Evolutionary conservation across 1,140 invertebrate genomes (phyloP), one percentile per base, ranked within the genome.

Genomic region (Drosophila jambulina): DNA sequence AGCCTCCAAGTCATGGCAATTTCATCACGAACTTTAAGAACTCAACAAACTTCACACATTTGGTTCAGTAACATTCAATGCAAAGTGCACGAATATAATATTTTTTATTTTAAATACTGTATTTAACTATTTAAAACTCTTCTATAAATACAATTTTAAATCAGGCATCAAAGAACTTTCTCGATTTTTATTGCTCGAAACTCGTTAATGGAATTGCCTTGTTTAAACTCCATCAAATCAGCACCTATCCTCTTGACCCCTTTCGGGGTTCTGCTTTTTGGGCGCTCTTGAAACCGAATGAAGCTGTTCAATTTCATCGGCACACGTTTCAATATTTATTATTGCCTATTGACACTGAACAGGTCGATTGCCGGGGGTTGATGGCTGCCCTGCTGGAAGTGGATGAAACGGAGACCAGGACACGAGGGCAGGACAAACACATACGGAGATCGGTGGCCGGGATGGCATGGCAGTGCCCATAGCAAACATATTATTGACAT

Each of bases 401-500:
- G 63, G 43, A 60, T 71, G 69, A 51, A 71, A 36, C 29, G 36
- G 65, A 59, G 65, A 36, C 51, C 42, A 69, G 21, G 42, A 43
- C 36, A 36, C 69, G 67, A 78, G 72, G 42, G 74, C 78, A 63
- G 25, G 48, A 68, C 78, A 81, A 77, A 85, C 62, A 83, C 60
- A 76, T 76, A 38, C 69, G 45, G 67, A 42, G 54, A 71, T 34
- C n/a, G 34, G 34, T 8, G 15, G 40, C 40, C 21, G 32, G 19
- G 40, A 23, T 25, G 57, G 36, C 25, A 10, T n/a, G n/a, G 23
- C 46, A 75, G 75, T 46, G 65, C 75, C 77, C 63, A 79, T 77
- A 49, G 77, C 82, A 77, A 61, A 75, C 78, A 86, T 84, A 81
- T 85, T 84, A 84, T 84, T 84, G 82, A 84, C 82, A 85, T 84